Percentiles rank a stretch among this genome's conserved stretches.
Conservation (phyloP, 2,797 vertebrate genomes). For the Anabacerthia variegaticeps region DNA sequence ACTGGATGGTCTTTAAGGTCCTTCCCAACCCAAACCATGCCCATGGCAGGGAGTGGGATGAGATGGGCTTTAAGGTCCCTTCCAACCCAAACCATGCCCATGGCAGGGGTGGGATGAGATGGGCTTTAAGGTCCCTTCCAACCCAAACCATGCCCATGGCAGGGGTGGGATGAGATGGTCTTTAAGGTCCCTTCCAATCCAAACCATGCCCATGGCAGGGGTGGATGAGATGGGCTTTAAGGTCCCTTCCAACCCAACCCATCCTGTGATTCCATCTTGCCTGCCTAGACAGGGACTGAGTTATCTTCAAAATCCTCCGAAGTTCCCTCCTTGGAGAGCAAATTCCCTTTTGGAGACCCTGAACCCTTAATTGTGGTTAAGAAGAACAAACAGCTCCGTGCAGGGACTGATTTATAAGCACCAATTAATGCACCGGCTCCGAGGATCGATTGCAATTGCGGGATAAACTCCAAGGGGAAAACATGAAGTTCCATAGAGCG, state of each 20-base stretch:
- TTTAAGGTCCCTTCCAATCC: neutral
- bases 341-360: neutral
- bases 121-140: neutral
- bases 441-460: neutral
- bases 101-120: too few species aligned
- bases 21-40: too few species aligned
- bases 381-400: neutral
- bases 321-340: accelerated
- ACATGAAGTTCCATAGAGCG: neutral
- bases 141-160: neutral
- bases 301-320: neutral
- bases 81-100: too few species aligned
- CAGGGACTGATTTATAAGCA: neutral
- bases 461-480: neutral
- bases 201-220: neutral
- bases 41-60: too few species aligned
- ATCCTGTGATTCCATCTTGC: neutral
- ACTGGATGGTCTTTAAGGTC: too few species aligned
- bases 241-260: neutral
- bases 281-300: neutral
- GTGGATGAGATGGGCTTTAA: neutral
- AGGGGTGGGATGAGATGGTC: neutral
- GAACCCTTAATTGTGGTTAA: neutral
- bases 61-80: too few species aligned
- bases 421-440: neutral